Conservation (phyloP, 2,888 invertebrate genomes). For the Nebria brevicollis region DNA sequence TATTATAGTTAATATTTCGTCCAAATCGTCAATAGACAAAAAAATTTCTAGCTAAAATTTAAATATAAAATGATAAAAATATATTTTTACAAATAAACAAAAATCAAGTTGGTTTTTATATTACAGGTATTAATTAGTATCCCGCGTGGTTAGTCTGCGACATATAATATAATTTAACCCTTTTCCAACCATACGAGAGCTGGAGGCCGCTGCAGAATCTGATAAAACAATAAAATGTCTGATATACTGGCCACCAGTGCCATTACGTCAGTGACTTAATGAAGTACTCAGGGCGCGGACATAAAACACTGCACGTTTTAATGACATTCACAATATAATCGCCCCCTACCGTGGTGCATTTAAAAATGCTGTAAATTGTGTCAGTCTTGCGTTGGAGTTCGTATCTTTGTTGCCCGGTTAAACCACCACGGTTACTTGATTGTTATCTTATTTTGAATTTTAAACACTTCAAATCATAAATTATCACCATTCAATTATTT, state of each 20-base stretch:
- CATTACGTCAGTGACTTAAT: constrained; percentile 45
- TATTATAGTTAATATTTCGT: too few relatives aligned
- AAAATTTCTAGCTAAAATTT: background rate
- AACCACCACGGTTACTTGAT: background rate
- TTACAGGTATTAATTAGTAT: constrained; percentile 16
- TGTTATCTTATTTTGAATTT: background rate
- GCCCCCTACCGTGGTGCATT: constrained; percentile 39
- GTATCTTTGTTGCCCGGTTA: background rate
- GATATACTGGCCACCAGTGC: constrained; percentile 33
- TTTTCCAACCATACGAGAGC: background rate
- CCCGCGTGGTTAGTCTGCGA: constrained; percentile 1
- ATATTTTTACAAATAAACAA: background rate
- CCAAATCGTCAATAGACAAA: too few relatives aligned
- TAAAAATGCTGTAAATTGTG: constrained; percentile 42
- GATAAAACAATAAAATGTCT: constrained; percentile 37
- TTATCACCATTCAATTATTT: too few relatives aligned
- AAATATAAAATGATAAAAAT: background rate
- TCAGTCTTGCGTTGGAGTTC: constrained; percentile 30
- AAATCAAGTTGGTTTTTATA: constrained; percentile 4
- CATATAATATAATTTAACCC: background rate
- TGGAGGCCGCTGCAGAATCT: background rate
- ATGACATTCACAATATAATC: constrained; percentile 32
- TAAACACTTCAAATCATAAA: too few relatives aligned
- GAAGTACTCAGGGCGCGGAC: constrained; percentile 37
- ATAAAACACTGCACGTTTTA: constrained; percentile 33